phyloP scores from a whole-genome alignment of 2,113 vertebrate species.

The Stegostoma tigrinum region DNA sequence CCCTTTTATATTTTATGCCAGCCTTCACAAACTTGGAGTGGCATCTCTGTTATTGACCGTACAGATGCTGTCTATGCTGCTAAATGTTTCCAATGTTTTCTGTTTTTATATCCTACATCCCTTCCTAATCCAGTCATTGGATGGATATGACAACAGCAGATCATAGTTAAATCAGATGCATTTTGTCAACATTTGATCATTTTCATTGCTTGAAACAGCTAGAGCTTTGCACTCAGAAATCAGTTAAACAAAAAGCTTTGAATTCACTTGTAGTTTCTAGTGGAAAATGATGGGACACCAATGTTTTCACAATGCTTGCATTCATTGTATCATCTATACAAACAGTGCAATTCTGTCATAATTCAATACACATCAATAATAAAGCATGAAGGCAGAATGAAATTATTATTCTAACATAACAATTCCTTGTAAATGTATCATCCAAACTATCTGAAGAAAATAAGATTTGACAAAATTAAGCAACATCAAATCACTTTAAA shows the following conservation, averaged over 20 bases:
- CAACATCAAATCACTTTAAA: background rate
- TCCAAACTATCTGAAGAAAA: background rate
- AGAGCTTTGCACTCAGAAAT: background rate
- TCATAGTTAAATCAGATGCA: background rate
- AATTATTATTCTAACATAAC: background rate
- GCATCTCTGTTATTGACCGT: too few species aligned
- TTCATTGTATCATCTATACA: background rate
- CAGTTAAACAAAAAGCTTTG: background rate
- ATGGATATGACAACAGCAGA: background rate
- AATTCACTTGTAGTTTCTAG: background rate
- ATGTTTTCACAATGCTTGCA: background rate
- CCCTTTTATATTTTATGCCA: too few species aligned
- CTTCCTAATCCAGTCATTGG: too few species aligned
- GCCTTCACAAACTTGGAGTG: too few species aligned
- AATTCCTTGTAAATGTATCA: background rate
- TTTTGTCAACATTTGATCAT: background rate
- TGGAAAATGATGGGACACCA: background rate
- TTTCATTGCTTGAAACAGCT: background rate
- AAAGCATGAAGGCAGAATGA: background rate
- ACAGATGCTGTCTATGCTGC: too few species aligned
- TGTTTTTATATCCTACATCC: too few species aligned
- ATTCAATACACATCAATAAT: background rate
- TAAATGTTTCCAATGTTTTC: too few species aligned
- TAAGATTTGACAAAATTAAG: background rate
- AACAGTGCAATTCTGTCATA: background rate